Base-by-base conservation (phyloP, 1,140 invertebrate species). In the Drosophila sp. region DNA sequence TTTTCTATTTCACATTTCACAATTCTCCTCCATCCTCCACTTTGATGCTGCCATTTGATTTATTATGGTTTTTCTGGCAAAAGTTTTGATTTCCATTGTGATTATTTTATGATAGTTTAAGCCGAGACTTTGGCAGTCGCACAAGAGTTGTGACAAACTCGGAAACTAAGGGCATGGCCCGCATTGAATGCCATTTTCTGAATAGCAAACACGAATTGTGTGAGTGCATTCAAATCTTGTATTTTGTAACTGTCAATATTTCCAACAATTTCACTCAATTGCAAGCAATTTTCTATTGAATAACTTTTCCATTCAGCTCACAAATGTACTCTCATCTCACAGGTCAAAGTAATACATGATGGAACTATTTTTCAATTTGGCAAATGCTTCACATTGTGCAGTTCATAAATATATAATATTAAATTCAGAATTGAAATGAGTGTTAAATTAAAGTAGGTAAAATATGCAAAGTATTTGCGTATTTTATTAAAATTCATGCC, bases 61-160 rank as follows among this genome's bases (percentile, higher is more conserved):
- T 86, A 87, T 80, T 81, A 61, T 69, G 65, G 56, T 64, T 43
- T 64, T 51, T 43, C 13, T 45, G 43, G 57, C 21, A 34, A 72
- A 86, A 86, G 78, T 86, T 86, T 82, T 87, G 75, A 69, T 72
- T 82, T 65, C 81, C 72, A 87, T 87, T 86, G 82, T 86, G 82
- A 81, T 87, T 87, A 86, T 86, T 86, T 86, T 87, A 82, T 87
- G 78, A 86, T 87, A 87, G 82, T 70, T 87, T 72, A 76, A 69
- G 78, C 78, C 54, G 45, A 75, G 75, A 67, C 70, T 66, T 71
- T 56, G 64, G 40, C 65, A 69, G 38, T 69, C 29, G 34, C 38
- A 38, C n/a, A 78, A 72, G 82, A 87, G 16, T 81, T 87, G 72
- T 65, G 48, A 50, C 51, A 50, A 25, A 40, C 48, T 67, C 1